Conservation (phyloP, 2,888 invertebrate species). For the Hydroisotoma schaefferi region DNA sequence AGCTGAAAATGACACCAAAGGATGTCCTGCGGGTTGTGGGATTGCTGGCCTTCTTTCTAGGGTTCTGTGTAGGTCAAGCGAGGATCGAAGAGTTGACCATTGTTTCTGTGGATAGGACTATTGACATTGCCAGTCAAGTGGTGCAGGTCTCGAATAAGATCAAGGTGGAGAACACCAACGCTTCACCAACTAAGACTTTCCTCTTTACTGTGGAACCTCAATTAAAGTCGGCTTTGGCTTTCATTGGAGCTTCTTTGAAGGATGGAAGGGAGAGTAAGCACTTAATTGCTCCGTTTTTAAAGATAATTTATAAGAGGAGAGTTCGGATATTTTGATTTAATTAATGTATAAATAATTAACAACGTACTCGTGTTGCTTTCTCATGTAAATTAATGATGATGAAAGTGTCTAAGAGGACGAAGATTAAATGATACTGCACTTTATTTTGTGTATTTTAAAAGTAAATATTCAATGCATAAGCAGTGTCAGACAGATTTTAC, state of each 20-base stretch:
- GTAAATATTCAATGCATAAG: neutral
- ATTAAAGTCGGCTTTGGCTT: constrained; percentile 66
- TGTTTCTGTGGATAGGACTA: constrained; percentile 73
- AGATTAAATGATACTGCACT: no score
- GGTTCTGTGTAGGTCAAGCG: constrained; percentile 4
- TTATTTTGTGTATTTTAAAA: no score
- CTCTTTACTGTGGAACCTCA: constrained; percentile 67
- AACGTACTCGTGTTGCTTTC: constrained; percentile 14
- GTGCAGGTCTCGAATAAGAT: constrained; percentile 77
- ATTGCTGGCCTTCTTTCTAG: constrained; percentile 9
- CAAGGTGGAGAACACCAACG: constrained; percentile 77
- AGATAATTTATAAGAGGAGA: no score
- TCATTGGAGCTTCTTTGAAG: constrained; percentile 59
- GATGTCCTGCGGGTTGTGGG: neutral
- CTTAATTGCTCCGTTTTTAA: no score
- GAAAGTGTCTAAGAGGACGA: constrained; percentile 12
- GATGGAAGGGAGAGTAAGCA: constrained; percentile 27
- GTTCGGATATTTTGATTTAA: no score
- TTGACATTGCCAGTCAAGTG: constrained; percentile 84
- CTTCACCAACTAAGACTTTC: constrained; percentile 66
- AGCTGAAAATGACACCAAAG: no score
- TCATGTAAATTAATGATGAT: constrained; percentile 4
- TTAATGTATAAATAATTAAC: neutral
- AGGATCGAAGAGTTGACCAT: constrained; percentile 51
- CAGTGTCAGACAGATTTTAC: neutral